phyloP scores from a whole-genome alignment of 1,140 invertebrate genomes.

The Trichonephila inaurata region DNA sequence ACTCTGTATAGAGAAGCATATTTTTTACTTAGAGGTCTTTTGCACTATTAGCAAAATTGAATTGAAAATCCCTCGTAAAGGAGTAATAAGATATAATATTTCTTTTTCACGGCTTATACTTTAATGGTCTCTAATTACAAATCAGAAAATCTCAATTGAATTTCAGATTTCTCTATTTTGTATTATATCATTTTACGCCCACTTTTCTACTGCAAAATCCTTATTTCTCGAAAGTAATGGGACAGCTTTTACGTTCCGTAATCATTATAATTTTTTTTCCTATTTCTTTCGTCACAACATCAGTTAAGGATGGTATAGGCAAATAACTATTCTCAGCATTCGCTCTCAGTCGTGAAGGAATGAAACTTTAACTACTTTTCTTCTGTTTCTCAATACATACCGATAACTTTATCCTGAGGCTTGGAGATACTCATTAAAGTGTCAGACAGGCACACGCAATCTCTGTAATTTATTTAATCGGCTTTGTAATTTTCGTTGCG shows the following conservation, averaged over 20 bases:
- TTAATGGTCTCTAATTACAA: neutral
- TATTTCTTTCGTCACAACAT: neutral
- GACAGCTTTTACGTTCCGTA: neutral
- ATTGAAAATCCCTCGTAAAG: too few species aligned
- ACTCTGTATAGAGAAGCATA: too few species aligned
- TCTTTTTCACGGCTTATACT: too few species aligned
- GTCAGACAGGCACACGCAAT: slow-evolving; percentile 71
- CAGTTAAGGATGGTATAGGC: neutral
- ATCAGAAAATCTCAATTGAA: neutral
- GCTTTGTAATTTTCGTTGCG: slow-evolving; percentile 63
- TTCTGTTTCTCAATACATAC: slow-evolving; percentile 27
- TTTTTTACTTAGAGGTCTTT: too few species aligned
- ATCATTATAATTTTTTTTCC: neutral
- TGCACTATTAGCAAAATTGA: too few species aligned
- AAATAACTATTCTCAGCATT: neutral
- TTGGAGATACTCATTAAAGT: slow-evolving; percentile 63
- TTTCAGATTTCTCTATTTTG: neutral
- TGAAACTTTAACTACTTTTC: slow-evolving; percentile 18
- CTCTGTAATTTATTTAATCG: slow-evolving; percentile 74
- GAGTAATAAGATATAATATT: too few species aligned
- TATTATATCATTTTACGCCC: neutral
- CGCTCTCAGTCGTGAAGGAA: neutral
- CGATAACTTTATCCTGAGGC: slow-evolving; percentile 38
- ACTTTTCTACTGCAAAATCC: neutral
- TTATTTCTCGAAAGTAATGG: too few species aligned